phyloP scores from a whole-genome alignment of 2,797 vertebrate species.

The Saxicola maurus region DNA sequence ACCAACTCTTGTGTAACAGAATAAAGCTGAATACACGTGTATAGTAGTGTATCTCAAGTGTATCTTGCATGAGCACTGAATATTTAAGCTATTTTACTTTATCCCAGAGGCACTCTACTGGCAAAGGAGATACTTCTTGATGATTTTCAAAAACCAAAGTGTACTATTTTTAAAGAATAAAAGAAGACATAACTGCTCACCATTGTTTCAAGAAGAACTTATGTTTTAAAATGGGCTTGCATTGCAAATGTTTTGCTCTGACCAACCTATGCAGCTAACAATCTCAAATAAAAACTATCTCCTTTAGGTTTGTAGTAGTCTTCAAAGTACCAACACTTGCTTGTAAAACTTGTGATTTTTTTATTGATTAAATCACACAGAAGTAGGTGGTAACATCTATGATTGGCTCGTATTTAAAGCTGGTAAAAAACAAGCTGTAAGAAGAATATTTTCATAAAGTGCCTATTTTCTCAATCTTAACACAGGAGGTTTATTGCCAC shows the following conservation, averaged over 20 bases:
- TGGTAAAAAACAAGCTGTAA: neutral
- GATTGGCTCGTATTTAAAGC: neutral
- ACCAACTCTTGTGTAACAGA: neutral
- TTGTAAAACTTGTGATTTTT: neutral
- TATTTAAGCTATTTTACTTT: conserved; percentile 4
- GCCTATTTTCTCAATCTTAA: neutral
- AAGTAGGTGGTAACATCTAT: neutral
- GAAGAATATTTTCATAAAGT: neutral
- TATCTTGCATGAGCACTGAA: conserved; percentile 14
- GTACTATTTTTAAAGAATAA: conserved; percentile 53
- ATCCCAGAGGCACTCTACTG: neutral
- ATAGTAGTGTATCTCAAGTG: neutral
- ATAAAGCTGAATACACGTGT: neutral
- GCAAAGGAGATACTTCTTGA: neutral
- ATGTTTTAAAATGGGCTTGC: neutral
- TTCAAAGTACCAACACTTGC: neutral
- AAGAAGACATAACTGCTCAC: neutral
- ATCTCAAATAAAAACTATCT: neutral
- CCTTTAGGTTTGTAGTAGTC: neutral
- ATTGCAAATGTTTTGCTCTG: neutral
- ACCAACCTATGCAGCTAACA: neutral
- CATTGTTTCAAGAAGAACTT: neutral
- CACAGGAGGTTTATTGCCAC: neutral
- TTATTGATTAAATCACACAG: neutral
- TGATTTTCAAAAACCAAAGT: neutral